Evolutionary conservation across 2,797 vertebrate genomes (phyloP), one percentile per base, ranked within the genome.

Genomic region (Avahi laniger): DNA sequence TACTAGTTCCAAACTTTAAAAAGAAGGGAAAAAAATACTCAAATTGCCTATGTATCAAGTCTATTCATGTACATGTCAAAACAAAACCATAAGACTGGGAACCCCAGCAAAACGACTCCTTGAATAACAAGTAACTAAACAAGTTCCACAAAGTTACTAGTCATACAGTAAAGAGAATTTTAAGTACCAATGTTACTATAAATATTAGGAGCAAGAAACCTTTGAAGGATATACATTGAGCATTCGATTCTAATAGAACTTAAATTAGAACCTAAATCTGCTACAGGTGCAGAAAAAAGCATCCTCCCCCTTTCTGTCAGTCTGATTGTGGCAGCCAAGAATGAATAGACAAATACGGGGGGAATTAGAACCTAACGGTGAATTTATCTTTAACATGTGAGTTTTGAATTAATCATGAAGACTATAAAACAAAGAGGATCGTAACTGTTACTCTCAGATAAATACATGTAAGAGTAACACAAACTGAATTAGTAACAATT

Each of bases 101-200:
- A 91, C 72, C n/a, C 20, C 65, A 94, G 50, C 52, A 93, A 90
- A 98, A 90, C 20, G 63, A 78, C 11, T 26, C 67, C 46, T 79
- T 69, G 48, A 92, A 83, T 57, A 96, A 83, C 59, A 35, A 95
- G 20, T 57, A 78, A 91, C n/a, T 87, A 90, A 38, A 88, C 4
- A 95, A 63, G 26, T 57, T 76, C 52, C 92, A 48, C 93, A 33
- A 96, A 94, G 50, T 93, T 95, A 95, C 33, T 33, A 94, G 82
- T 97, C n/a, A 75, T 38, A 76, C 11, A 89, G 10, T 87, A 93
- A 95, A 57, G 38, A 84, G 20, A 87, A 87, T 48, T 41, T 91
- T 70, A 90, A 50, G 17, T 82, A 87, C 28, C 83, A 93, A 81
- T 8, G 35, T 57, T 67, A 89, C 72, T 54, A 70, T 48, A 86